Conservation (phyloP, 2,797 vertebrate genomes). For the Cyclura pinguis region DNA sequence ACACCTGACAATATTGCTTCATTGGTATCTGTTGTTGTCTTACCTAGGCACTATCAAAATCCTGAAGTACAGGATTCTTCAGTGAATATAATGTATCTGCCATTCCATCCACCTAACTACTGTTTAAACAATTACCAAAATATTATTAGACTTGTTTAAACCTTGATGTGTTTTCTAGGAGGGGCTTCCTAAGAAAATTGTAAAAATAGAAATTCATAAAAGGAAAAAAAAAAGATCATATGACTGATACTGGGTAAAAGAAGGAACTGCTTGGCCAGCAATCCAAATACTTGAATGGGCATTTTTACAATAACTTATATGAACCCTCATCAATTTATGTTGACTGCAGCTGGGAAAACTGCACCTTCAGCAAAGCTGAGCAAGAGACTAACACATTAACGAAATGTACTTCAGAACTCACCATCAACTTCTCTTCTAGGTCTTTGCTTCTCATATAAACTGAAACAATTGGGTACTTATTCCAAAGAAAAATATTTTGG, state of each 20-base stretch:
- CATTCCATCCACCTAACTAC: too few relatives aligned
- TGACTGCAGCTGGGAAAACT: conserved; percentile 46
- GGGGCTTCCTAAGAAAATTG: conserved; percentile 62
- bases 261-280: conserved; percentile 67
- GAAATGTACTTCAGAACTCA: conserved; percentile 46
- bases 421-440: conserved; percentile 58
- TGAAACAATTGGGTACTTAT: not conserved
- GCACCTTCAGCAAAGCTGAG: conserved; percentile 57
- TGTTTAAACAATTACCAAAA: too few relatives aligned
- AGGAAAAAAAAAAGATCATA: conserved; percentile 51
- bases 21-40: too few relatives aligned
- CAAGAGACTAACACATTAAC: conserved; percentile 49
- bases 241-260: conserved; percentile 45
- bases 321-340: conserved; percentile 69
- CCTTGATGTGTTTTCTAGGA: conserved; percentile 26
- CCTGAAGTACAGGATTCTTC: too few relatives aligned
- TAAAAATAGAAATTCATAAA: conserved; percentile 74
- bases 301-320: conserved; percentile 68
- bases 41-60: too few relatives aligned
- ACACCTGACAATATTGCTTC: too few relatives aligned
- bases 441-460: conserved; percentile 27
- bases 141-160: conserved; percentile 56
- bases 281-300: conserved; percentile 51
- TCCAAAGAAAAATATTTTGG: not conserved
- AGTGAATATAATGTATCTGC: too few relatives aligned